A percentile compares a stretch with the other conserved stretches of the same genome.
Evolutionary conservation across 2,113 vertebrate genomes (phyloP).

Genomic region (Protobothrops mucrosquamatus): DNA sequence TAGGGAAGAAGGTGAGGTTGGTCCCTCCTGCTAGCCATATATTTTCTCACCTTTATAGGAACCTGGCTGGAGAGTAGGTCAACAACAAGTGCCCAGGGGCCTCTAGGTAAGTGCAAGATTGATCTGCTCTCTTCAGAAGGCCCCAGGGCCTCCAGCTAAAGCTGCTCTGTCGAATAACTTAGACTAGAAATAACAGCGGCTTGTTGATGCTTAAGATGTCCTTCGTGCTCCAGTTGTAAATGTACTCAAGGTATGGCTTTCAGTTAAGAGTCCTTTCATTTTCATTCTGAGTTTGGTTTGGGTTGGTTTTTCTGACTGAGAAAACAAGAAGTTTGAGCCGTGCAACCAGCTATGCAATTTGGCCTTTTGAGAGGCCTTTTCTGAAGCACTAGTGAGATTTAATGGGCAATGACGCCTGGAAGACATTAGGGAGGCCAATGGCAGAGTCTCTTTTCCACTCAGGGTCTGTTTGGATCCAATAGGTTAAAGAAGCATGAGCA

Average conservation of each 20-base stretch:
- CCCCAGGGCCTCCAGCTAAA: not conserved
- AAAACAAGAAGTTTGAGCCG: too few relatives aligned
- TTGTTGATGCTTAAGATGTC: not conserved
- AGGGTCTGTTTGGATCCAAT: not conserved
- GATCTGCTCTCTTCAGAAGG: not conserved
- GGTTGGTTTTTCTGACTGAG: not conserved
- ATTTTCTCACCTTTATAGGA: slow-evolving; percentile 21
- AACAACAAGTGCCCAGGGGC: slow-evolving; percentile 17
- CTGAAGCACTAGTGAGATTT: not conserved
- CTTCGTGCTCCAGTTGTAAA: too few relatives aligned
- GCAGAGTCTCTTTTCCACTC: too few relatives aligned
- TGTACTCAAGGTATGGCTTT: not conserved
- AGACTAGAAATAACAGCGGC: not conserved
- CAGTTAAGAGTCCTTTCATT: not conserved
- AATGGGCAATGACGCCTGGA: too few relatives aligned
- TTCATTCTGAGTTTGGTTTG: not conserved
- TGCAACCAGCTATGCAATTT: not conserved
- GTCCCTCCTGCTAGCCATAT: slow-evolving; percentile 4
- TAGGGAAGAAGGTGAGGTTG: not conserved
- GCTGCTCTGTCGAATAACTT: not conserved
- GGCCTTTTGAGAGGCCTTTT: not conserved
- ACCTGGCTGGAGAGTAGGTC: slow-evolving; percentile 1
- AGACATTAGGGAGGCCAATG: accelerated
- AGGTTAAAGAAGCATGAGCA: not conserved
- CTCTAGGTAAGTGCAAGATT: slow-evolving; percentile 12